Base-by-base conservation (phyloP, 2,888 invertebrate species). In the Timema cristinae region DNA sequence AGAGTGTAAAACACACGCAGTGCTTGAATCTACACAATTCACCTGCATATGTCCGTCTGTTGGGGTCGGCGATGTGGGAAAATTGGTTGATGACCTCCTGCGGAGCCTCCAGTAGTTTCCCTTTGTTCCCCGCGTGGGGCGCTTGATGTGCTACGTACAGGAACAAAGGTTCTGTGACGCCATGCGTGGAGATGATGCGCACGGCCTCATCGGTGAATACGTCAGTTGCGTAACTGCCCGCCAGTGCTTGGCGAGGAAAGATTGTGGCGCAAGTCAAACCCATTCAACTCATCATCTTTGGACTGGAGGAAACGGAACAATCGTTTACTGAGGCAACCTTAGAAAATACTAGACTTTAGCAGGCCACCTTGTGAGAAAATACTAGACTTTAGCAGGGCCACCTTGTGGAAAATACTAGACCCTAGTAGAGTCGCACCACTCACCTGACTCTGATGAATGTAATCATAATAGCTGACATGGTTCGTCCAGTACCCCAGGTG, bases 111-210 rank as follows among this genome's bases (percentile, higher is more conserved):
- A 94, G 81, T 0, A 86, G 86, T 11, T 90, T 87, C 68, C 89
- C 90, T 0, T 84, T 84, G 78, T 93, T 93, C 7, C 87, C 91
- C 0, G 90, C 86, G 80, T 97, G 97, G 0, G 91, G 89, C 0
- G 95, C 95, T 63, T 90, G 84, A 81, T 95, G 94, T 0, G 90
- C 87, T 66, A 97, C 78, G 82, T 93, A 88, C 74, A 97, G 82
- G 79, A 94, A 95, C 72, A 97, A 81, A 0, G 96, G 94, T 8
- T 72, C 59, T 77, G 78, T 71, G 11, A 76, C 75, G 66, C 80
- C 78, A 71, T 80, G 79, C 7, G 82, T 83, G 16, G 79, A 75
- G 63, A 86, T 84, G 47, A 85, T 77, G 10, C 78, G 75, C 10
- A 82, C 80, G 0, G 85, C 84, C 76, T 84, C 83, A 8, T 80